Percentiles rank a stretch among this genome's conserved stretches.
Conservation (phyloP, 30 jellyfish, hydroid and myxozoan genomes). For the Aurelia sp. region DNA sequence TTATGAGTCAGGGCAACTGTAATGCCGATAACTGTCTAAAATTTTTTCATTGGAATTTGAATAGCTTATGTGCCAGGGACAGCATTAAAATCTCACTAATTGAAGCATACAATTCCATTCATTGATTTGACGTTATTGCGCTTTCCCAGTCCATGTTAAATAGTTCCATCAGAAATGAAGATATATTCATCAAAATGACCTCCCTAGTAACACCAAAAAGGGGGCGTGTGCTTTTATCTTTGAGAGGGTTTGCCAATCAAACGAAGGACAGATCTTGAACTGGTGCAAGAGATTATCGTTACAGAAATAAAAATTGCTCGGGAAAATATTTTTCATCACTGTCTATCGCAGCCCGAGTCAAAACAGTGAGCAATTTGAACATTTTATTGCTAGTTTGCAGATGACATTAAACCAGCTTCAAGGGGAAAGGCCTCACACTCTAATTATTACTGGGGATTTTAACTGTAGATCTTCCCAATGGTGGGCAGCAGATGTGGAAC, state of each 20-base stretch:
- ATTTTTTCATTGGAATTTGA: background rate
- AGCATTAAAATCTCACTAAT: conserved; percentile 7
- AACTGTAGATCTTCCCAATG: background rate
- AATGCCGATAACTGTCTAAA: background rate
- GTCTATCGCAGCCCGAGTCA: no score
- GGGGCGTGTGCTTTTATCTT: no score
- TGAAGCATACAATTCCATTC: background rate
- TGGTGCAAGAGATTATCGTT: conserved; percentile 35
- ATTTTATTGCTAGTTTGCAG: background rate
- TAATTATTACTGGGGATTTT: background rate
- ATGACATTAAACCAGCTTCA: background rate
- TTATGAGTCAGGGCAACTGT: no score
- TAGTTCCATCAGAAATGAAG: background rate
- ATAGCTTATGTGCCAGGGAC: conserved; percentile 29
- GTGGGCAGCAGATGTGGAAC: conserved; percentile 25
- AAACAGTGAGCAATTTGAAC: no score
- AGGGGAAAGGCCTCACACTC: conserved; percentile 14
- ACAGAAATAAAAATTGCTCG: conserved; percentile 35
- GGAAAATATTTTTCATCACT: no score
- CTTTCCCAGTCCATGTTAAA: no score
- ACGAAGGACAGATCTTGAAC: conserved; percentile 59
- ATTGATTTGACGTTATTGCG: no score
- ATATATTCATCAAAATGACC: background rate
- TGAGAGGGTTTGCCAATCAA: background rate
- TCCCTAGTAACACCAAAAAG: no score